Evolutionary conservation across 2,113 vertebrate species (phyloP), one percentile per base, ranked within the genome.

Genomic region (Dermatemys mawii): DNA sequence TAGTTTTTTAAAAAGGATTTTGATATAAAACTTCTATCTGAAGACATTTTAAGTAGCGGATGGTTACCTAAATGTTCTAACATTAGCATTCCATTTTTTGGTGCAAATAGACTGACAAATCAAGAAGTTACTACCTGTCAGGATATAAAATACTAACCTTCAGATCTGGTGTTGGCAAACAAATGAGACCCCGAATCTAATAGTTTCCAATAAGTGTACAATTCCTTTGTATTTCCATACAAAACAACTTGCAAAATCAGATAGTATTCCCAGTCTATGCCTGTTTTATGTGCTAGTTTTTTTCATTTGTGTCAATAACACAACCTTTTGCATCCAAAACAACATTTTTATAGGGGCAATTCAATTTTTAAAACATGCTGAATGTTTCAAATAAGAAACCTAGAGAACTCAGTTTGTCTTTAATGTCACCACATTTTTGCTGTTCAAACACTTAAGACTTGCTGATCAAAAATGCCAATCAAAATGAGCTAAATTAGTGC

Each of bases 401-500:
- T 83, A 60, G 7, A 82, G 86, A 87, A 49, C 85, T 93, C 90
- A 95, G 88, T 27, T 93, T 19, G 3, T 6, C 4, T 86, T 1
- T 2, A 91, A 89, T 94, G 93, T 17, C 32, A 44, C 19, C 12
- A 3, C 80, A 51, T 84, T 93, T 89, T 78, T 95, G 38, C 67
- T 83, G 35, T 60, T 95, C 81, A 93, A 91, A 46, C 38, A 50
- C 26, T 90, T 81, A 79, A 90, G 83, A 6, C 54, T 85, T 91
- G 89, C 93, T 91, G 91, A 97, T 95, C 1, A 83, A 90, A 95
- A 94, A 49, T 0, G 7, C 86, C 44, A 93, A 96, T 90, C 92
- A 97, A 96, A 95, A 93, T 94, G 87, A 95, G 76, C 80, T 96
- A 95, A 94, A 95, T 97, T 97, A 93, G 82, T 90, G 78, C 92